Base-by-base conservation (phyloP, 2,888 invertebrate species). In the Machimus atricapillus region DNA sequence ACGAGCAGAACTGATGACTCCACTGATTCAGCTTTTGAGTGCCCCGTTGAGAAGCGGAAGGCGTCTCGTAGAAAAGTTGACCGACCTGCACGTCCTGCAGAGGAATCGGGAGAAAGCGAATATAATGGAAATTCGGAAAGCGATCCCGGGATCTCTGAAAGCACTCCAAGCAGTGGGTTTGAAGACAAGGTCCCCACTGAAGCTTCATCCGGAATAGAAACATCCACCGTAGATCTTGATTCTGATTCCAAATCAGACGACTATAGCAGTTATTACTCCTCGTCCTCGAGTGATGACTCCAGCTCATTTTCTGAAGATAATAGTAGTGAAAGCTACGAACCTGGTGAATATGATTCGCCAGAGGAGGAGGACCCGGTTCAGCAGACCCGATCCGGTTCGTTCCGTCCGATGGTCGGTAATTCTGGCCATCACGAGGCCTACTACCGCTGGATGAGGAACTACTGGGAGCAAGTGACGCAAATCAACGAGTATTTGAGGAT, bases 121-220 rank as follows among this genome's bases (percentile, higher is more conserved):
- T 40, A 78, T 6, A 19, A 23, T 9, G 78, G 37, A 23, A 40
- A 78, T 43, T 78, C 43, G 8, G 85, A 85, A 8, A 73, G 73
- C 43, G 43, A 73, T 43, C 40, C 52, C 1, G 19, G 73, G 4
- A 3, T 9, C 1, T 73, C 85, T 1, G 73, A 43, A 87, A 66
- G 58, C 87, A 88, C 46, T 4, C 90, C 89, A 1, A 90, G 90
- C 56, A 92, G 92, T 85, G 92, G 92, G 6, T 92, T 92, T 88
- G 91, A 91, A 43, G 92, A 92, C 86, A 90, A 90, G 43, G 88
- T 89, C 4, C 89, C 90, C 7, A 90, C 91, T 16, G 91, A 91
- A 43, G 90, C 89, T 7, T 92, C 92, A 1, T 92, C 92, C 0
- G 92, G 92, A 2, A 91, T 92, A 86, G 91, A 90, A 23, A 83